These are phyloP conservation scores for Saturnia japonica DNA, from an alignment of 2,888 invertebrate species.

Conservation along the genomic window DNA sequence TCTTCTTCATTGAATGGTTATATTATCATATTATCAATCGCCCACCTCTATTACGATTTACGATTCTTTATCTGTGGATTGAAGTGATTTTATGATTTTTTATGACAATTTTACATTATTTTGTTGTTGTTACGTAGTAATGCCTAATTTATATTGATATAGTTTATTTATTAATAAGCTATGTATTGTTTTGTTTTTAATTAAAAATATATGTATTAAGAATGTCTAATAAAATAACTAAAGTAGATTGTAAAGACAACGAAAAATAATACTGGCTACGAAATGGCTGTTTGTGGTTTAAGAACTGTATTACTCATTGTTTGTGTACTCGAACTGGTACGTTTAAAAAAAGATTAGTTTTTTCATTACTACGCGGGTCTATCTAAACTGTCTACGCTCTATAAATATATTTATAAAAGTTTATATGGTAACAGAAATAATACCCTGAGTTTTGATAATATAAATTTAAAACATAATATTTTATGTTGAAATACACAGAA, in stretches of 20 bases:
- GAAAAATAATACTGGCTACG: slow-evolving; percentile 26
- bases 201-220: background rate
- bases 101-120: background rate
- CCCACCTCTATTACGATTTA: too few species aligned
- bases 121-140: background rate
- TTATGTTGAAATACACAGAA: background rate
- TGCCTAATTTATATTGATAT: background rate
- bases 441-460: background rate
- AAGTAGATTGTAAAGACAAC: background rate
- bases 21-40: too few species aligned
- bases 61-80: too few species aligned
- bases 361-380: background rate
- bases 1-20: too few species aligned
- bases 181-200: background rate
- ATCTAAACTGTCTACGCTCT: background rate
- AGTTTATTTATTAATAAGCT: background rate
- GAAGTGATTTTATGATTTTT: too few species aligned
- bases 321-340: slow-evolving; percentile 74
- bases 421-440: background rate
- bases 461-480: too few species aligned
- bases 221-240: background rate
- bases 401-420: background rate
- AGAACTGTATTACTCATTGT: slow-evolving; percentile 73
- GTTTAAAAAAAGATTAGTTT: slow-evolving; percentile 23
- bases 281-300: slow-evolving; percentile 76